phyloP scores from a whole-genome alignment of 2,113 vertebrate species.

The Suricata suricatta region DNA sequence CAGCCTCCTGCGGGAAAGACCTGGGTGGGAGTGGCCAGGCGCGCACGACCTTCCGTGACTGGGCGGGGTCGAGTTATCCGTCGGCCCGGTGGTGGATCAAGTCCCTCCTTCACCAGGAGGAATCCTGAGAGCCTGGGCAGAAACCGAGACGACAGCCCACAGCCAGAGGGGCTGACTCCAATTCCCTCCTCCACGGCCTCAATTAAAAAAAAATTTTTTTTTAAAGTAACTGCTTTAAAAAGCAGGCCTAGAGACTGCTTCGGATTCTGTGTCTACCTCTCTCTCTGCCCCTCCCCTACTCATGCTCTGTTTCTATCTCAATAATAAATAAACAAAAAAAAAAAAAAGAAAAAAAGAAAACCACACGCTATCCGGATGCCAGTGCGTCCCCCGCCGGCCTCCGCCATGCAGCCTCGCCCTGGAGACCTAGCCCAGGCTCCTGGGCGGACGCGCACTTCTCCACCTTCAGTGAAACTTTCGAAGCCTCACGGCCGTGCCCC shows the following conservation, averaged over 20 bases:
- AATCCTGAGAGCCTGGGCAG: background rate
- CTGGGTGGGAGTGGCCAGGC: background rate
- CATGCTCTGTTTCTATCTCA: too few species aligned
- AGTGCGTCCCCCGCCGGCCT: background rate
- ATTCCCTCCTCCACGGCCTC: background rate
- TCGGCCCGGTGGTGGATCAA: background rate
- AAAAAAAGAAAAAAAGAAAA: background rate
- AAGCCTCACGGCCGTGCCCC: constrained; percentile 57
- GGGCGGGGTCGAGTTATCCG: background rate
- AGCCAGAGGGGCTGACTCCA: background rate
- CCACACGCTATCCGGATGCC: background rate
- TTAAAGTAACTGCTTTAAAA: too few species aligned
- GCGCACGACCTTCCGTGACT: constrained; percentile 49
- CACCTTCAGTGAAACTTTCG: constrained; percentile 83
- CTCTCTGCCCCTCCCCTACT: too few species aligned
- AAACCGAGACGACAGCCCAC: background rate
- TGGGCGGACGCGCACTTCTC: constrained; percentile 75
- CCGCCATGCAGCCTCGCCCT: background rate
- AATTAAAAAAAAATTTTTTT: background rate
- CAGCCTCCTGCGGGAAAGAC: constrained; percentile 37
- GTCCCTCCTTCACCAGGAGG: background rate
- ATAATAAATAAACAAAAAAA: too few species aligned
- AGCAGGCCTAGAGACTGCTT: too few species aligned
- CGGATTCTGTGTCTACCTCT: too few species aligned
- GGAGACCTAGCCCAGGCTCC: constrained; percentile 24